A percentile compares a stretch with the other conserved stretches of the same genome.
Evolutionary conservation across 2,888 invertebrate species (phyloP).

Genomic region (Archips crataeganus): DNA sequence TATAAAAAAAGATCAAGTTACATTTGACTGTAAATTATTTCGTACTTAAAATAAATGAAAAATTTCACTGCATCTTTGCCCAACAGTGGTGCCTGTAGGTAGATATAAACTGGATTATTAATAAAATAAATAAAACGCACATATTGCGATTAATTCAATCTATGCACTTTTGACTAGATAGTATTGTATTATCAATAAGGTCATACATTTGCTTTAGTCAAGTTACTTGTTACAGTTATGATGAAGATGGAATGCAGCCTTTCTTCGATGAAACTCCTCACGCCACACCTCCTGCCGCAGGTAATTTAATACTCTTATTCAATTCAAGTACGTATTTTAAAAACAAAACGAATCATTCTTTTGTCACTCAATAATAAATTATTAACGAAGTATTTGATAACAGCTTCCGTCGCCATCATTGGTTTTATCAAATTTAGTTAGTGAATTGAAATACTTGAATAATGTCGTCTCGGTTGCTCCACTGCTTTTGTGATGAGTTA

Average conservation of each 20-base stretch:
- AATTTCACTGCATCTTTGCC: no score
- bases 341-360: background rate
- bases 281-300: conserved; percentile 80
- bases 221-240: conserved; percentile 65
- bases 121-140: no score
- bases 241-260: conserved; percentile 82
- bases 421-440: conserved; percentile 51
- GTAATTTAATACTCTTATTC: conserved; percentile 52
- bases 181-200: background rate
- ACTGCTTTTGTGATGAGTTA: conserved; percentile 60
- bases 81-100: no score
- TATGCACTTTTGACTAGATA: background rate
- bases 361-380: conserved; percentile 43
- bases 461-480: conserved; percentile 64
- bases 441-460: conserved; percentile 49
- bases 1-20: no score
- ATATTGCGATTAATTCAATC: no score
- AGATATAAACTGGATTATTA: no score
- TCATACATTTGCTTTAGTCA: background rate
- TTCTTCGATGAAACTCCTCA: conserved; percentile 83
- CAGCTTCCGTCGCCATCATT: conserved; percentile 63
- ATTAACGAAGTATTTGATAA: conserved; percentile 64
- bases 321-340: background rate
- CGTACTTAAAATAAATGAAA: no score
- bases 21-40: no score